These are phyloP conservation scores for Hyles vespertilio DNA, from an alignment of 1,140 invertebrate species.

Conservation along the genomic window DNA sequence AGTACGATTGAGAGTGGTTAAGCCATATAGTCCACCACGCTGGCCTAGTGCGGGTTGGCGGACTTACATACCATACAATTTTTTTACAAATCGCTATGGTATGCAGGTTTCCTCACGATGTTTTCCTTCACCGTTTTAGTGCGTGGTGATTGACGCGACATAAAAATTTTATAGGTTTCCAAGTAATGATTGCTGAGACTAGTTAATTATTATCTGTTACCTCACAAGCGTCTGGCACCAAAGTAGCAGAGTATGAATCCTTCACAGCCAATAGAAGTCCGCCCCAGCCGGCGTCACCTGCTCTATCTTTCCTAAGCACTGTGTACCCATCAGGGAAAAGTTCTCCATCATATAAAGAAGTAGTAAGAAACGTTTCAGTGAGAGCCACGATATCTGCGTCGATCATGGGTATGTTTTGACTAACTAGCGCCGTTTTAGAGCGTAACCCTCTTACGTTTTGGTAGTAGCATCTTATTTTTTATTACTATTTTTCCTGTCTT, in stretches of 20 bases:
- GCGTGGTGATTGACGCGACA: no score
- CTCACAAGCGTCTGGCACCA: constrained; percentile 6
- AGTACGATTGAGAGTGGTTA: no score
- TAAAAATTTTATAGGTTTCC: constrained; percentile 13
- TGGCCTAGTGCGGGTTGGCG: no score
- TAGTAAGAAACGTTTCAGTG: constrained; percentile 13
- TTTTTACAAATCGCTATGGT: no score
- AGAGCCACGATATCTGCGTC: background rate
- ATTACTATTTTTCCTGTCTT: background rate
- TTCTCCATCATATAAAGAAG: constrained; percentile 9
- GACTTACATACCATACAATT: no score
- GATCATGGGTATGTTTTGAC: background rate
- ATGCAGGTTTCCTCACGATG: no score
- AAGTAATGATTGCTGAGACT: constrained; percentile 9
- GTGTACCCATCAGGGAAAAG: constrained; percentile 14
- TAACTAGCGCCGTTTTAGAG: constrained; percentile 1
- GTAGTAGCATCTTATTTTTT: background rate
- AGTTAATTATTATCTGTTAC: constrained; percentile 10
- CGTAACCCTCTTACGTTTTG: constrained; percentile 10
- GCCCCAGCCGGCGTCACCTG: constrained; percentile 19
- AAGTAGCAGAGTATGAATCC: constrained; percentile 1
- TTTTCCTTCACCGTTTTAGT: no score
- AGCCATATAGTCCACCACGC: no score
- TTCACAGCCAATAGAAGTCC: constrained; percentile 18
- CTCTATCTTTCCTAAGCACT: constrained; percentile 16